Conservation (phyloP, 2,797 vertebrate species). For the Dipus sagitta region DNA sequence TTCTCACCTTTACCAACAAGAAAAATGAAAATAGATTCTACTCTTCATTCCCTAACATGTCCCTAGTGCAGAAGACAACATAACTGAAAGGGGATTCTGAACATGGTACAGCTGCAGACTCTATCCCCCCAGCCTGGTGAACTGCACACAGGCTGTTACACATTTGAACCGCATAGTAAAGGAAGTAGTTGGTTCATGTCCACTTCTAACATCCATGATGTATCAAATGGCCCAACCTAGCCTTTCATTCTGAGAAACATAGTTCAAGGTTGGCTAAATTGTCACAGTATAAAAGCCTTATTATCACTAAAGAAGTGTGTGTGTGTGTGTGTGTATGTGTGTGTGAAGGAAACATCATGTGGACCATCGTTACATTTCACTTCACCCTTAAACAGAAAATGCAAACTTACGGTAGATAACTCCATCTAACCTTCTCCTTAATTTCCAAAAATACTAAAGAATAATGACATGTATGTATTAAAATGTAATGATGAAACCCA, state of each 20-base stretch:
- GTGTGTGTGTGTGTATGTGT: too few species aligned
- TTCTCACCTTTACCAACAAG: not conserved
- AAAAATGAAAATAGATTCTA: not conserved
- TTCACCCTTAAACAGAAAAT: constrained; percentile 16
- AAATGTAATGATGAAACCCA: not conserved
- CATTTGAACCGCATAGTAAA: not conserved
- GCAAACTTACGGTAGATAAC: not conserved
- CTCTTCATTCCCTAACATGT: not conserved
- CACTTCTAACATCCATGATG: not conserved
- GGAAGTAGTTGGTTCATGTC: not conserved
- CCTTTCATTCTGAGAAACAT: not conserved
- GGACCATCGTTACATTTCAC: not conserved
- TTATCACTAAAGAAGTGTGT: not conserved
- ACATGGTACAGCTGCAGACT: not conserved
- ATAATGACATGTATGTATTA: not conserved
- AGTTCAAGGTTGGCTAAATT: not conserved
- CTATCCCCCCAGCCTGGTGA: not conserved
- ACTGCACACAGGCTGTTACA: not conserved
- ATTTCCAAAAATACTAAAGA: not conserved
- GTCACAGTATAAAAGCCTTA: not conserved
- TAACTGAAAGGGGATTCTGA: not conserved
- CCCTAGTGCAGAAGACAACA: not conserved
- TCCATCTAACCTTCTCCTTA: not conserved
- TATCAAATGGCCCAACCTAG: not conserved
- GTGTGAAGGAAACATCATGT: not conserved